Percentiles rank a stretch among this genome's conserved stretches.
Evolutionary conservation across 2,888 invertebrate genomes (phyloP).

Genomic region (Platycnemis pennipes): DNA sequence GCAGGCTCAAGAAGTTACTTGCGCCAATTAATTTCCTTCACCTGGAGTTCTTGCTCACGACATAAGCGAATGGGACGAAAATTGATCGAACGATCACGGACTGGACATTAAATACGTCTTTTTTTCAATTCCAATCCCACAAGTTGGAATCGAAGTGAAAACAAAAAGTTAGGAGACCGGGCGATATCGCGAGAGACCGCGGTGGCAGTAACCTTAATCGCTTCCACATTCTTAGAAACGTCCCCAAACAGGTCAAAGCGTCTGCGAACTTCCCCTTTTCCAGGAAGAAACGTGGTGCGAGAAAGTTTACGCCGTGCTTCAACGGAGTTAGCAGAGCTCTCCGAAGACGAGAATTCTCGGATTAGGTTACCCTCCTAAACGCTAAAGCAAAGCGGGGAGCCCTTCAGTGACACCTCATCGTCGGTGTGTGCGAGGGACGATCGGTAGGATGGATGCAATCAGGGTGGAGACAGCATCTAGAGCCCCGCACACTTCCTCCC

Average conservation of each 20-base stretch:
- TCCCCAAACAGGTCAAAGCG: constrained; percentile 41
- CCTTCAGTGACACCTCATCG: background rate
- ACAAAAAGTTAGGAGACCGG: background rate
- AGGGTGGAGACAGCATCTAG: background rate
- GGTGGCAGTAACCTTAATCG: background rate
- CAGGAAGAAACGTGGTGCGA: background rate
- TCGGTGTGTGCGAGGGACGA: background rate
- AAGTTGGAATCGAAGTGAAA: background rate
- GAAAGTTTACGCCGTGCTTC: constrained; percentile 44
- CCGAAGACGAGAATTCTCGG: background rate
- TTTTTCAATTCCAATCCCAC: background rate
- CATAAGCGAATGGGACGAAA: background rate
- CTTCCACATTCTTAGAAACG: constrained; percentile 30
- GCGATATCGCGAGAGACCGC: background rate
- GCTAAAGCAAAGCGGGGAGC: background rate
- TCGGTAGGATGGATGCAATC: background rate
- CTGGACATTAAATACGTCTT: background rate
- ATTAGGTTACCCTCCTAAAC: constrained; percentile 50
- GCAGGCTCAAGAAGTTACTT: background rate
- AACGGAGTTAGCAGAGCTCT: constrained; percentile 30
- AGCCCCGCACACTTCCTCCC: background rate
- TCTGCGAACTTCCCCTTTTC: constrained; percentile 43
- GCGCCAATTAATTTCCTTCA: background rate
- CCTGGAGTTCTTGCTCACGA: background rate
- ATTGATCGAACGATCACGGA: background rate